Evolutionary conservation across 2,888 invertebrate species (phyloP).

Genomic region (Carpatolechia fugitivella): DNA sequence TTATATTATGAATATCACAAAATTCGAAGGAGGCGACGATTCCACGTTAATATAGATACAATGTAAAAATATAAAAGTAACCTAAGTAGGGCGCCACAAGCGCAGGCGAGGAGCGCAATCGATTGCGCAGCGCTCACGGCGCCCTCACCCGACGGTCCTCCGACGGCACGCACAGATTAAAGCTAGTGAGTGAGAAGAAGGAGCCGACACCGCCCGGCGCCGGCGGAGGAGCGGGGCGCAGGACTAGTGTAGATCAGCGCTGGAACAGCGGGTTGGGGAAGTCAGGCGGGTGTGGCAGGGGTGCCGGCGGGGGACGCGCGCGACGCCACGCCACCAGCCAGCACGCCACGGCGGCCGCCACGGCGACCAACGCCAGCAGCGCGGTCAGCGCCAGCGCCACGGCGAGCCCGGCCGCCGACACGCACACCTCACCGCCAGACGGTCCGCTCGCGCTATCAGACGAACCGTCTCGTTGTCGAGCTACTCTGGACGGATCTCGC

Average conservation of each 20-base stretch:
- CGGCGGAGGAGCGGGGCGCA: slow-evolving; percentile 74
- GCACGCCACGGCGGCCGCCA: slow-evolving; percentile 96
- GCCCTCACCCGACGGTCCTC: slow-evolving; percentile 74
- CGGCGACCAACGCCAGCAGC: slow-evolving; percentile 93
- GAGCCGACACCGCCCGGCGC: slow-evolving; percentile 73
- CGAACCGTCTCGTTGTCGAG: slow-evolving; percentile 89
- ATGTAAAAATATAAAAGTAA: slow-evolving; percentile 47
- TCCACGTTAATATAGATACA: slow-evolving; percentile 61
- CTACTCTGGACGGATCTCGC: slow-evolving; percentile 86
- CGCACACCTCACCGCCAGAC: slow-evolving; percentile 89
- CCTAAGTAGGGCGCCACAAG: slow-evolving; percentile 63
- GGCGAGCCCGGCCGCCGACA: slow-evolving; percentile 95
- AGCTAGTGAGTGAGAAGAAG: slow-evolving; percentile 66
- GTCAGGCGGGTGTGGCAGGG: slow-evolving; percentile 95
- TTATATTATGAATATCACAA: slow-evolving; percentile 75
- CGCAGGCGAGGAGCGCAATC: slow-evolving; percentile 57
- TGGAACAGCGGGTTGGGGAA: slow-evolving; percentile 95
- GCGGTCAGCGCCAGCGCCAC: slow-evolving; percentile 95
- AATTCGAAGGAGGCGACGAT: slow-evolving; percentile 74
- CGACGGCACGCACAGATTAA: slow-evolving; percentile 71
- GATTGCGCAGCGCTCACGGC: slow-evolving; percentile 56
- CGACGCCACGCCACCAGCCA: slow-evolving; percentile 97
- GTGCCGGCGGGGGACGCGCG: slow-evolving; percentile 91
- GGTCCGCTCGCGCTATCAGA: slow-evolving; percentile 82
- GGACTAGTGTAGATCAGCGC: slow-evolving; percentile 68